Base-by-base conservation (phyloP, 2,113 vertebrate species). In the Malurus melanocephalus region DNA sequence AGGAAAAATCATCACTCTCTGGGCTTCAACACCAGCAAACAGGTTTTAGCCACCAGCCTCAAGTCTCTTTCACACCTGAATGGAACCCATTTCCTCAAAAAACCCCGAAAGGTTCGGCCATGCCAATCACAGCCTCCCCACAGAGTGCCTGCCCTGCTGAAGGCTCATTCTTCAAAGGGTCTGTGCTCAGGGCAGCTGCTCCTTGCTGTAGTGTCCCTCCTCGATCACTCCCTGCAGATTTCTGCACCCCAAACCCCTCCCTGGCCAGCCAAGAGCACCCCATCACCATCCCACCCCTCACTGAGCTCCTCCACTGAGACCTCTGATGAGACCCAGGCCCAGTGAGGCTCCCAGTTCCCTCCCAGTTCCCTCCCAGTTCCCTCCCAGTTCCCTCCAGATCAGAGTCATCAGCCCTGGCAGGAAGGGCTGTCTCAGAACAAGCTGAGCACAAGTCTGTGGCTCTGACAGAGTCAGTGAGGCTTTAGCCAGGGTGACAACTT, bases 201-300 rank as follows among this genome's bases (percentile, higher is more conserved):
- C 51, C 16, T 42, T 13, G 7, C 6, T 57, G 10, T 1, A n/a
- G 3, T 3, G 3, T 33, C 18, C 38, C 26, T 80, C 30, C 26
- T 35, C 8, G 1, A 11, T 13, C 2, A 0, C 9, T 32, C 19
- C 27, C 42, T 51, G 5, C 13, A 74, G 12, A 0, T 2, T 0
- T 7, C 69, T 52, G 0, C 40, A 30, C 10, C 18, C 43, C 60
- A 45, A 64, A 5, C 21, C 16, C 9, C 20, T 30, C n/a, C 13
- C 22, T 3, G 1, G 10, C 11, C 55, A 60, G 7, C 32, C 40
- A 30, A 6, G 27, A 76, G 1, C 12, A 40, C 3, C 5, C 10
- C 6, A 13, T 9, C 27, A 27, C 28, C 32, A 38, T 6, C 42
- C 16, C 62, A 53, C 7, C 11, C 40, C 9, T 19, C 13, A 18